phyloP scores from a whole-genome alignment of 2,113 vertebrate species.

The Pheucticus melanocephalus region DNA sequence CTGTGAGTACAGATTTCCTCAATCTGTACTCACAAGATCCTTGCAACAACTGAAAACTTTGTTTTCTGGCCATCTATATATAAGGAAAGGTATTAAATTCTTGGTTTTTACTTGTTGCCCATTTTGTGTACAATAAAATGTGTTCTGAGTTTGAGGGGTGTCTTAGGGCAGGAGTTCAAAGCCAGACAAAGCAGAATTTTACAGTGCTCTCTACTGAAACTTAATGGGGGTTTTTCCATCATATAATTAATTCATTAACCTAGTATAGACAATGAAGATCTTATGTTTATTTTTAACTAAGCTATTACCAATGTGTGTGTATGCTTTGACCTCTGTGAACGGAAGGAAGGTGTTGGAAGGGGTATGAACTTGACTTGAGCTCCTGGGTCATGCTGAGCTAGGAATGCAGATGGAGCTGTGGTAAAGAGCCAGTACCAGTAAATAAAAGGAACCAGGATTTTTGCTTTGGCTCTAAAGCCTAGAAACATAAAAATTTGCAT shows the following conservation, averaged over 20 bases:
- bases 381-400: not conserved
- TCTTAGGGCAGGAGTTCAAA: not conserved
- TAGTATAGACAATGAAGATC: not conserved
- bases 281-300: not conserved
- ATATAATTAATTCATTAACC: not conserved
- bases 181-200: not conserved
- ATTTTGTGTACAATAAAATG: not conserved
- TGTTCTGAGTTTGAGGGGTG: not conserved
- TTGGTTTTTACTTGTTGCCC: not conserved
- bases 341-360: not conserved
- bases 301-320: not conserved
- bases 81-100: not conserved
- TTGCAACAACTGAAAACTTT: not conserved
- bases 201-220: not conserved
- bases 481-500: not conserved
- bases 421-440: not conserved
- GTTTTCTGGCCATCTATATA: not conserved
- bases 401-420: not conserved
- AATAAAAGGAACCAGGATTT: not conserved
- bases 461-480: not conserved
- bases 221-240: rapidly evolving
- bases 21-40: not conserved
- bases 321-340: not conserved
- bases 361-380: not conserved
- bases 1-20: too few relatives aligned